These are phyloP conservation scores for Molothrus ater DNA, from an alignment of 2,797 vertebrate genomes.

Conservation along the genomic window DNA sequence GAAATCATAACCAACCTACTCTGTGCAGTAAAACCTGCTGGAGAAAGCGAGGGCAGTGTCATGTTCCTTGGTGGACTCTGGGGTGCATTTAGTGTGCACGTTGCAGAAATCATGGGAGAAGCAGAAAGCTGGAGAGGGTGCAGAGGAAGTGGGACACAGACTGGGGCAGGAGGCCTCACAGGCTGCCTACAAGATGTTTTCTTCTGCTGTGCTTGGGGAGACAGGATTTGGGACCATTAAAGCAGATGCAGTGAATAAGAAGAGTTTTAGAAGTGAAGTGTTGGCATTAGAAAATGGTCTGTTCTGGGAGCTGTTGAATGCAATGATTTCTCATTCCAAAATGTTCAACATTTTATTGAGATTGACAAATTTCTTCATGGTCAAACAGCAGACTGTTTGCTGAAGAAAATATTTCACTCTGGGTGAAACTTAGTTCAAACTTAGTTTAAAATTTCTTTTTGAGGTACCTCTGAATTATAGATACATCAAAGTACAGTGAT, in stretches of 20 bases:
- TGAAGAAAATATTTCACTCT: neutral
- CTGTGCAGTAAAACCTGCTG: neutral
- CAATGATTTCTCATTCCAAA: neutral
- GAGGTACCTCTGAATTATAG: neutral
- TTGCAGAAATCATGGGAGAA: neutral
- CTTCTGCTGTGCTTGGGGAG: neutral
- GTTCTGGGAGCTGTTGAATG: neutral
- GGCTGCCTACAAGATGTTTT: neutral
- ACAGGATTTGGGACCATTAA: neutral
- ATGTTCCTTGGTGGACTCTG: neutral
- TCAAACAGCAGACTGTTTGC: neutral
- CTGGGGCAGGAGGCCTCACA: neutral
- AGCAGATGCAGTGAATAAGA: neutral
- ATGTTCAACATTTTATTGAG: neutral
- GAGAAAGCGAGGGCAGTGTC: neutral
- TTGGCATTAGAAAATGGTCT: neutral
- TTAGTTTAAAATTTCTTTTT: neutral
- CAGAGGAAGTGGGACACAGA: neutral
- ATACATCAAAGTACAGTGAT: neutral
- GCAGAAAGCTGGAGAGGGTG: neutral
- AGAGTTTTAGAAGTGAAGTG: neutral
- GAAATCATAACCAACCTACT: neutral
- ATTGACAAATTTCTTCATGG: neutral
- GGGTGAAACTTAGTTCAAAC: neutral
- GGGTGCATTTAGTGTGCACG: rapidly evolving